Conservation (phyloP, 2,888 invertebrate species). For the Cyclophora punctaria region DNA sequence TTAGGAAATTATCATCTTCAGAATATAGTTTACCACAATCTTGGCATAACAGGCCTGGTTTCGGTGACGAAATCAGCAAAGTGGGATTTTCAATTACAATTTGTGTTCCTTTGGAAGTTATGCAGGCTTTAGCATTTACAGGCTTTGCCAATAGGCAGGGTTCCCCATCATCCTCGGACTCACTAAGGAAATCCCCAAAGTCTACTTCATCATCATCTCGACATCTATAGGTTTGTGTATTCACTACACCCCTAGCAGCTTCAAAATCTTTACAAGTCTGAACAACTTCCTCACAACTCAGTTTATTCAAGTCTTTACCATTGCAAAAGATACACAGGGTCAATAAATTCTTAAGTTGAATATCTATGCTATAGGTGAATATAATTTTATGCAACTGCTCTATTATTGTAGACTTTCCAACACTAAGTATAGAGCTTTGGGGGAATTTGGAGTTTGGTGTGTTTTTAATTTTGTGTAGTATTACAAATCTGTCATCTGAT, state of each 20-base stretch:
- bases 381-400: conserved; percentile 81
- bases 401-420: conserved; percentile 67
- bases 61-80: conserved; percentile 53
- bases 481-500: conserved; percentile 48
- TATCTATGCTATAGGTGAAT: conserved; percentile 77
- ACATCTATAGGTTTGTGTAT: conserved; percentile 25
- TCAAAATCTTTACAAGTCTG: conserved; percentile 41
- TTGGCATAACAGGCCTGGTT: conserved; percentile 80
- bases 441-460: conserved; percentile 74
- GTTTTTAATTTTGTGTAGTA: conserved; percentile 55
- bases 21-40: conserved; percentile 85
- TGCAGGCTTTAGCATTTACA: conserved; percentile 33
- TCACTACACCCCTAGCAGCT: conserved; percentile 9
- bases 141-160: conserved; percentile 28
- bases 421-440: conserved; percentile 69
- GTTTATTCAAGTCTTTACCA: conserved; percentile 37
- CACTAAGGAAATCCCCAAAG: conserved; percentile 56
- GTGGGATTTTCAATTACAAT: conserved; percentile 73
- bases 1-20: conserved; percentile 66
- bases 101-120: conserved; percentile 70
- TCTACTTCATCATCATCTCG: conserved; percentile 40
- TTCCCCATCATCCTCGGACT: conserved; percentile 44
- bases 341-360: conserved; percentile 79
- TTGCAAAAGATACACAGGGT: conserved; percentile 82
- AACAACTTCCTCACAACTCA: conserved; percentile 39